Conservation (phyloP, 2,888 invertebrate genomes). For the Colletes collaris region DNA sequence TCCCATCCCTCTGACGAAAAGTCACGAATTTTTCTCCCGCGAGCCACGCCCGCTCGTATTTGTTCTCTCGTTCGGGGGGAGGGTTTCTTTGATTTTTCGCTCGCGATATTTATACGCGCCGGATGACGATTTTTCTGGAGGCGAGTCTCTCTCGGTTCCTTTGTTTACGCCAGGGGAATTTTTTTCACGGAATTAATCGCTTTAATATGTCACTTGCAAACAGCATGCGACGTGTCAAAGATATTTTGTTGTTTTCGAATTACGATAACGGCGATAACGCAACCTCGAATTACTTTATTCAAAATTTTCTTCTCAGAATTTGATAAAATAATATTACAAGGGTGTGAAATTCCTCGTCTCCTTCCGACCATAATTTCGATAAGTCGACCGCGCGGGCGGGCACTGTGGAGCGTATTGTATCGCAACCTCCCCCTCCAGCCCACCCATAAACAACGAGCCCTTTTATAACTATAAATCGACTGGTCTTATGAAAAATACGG, state of each 20-base stretch:
- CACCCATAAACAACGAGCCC: slow-evolving; percentile 65
- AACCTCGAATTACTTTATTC: too few species aligned
- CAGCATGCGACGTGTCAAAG: too few species aligned
- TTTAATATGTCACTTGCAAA: too few species aligned
- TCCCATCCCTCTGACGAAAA: slow-evolving; percentile 32
- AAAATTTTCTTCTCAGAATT: too few species aligned
- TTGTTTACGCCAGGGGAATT: not conserved
- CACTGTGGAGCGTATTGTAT: slow-evolving; percentile 23
- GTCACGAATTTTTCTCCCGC: slow-evolving; percentile 39
- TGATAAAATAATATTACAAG: not conserved
- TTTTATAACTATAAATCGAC: slow-evolving; percentile 59
- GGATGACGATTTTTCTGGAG: slow-evolving; percentile 19
- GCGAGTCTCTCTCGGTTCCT: not conserved
- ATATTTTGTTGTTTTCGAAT: too few species aligned
- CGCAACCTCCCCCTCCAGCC: slow-evolving; percentile 6
- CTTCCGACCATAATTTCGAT: slow-evolving; percentile 47
- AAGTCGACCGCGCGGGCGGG: slow-evolving; percentile 37
- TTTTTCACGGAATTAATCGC: slow-evolving; percentile 1
- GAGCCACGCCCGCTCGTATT: not conserved
- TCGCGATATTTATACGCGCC: slow-evolving; percentile 33
- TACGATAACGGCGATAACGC: too few species aligned
- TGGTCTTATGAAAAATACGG: slow-evolving; percentile 32
- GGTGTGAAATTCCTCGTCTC: not conserved
- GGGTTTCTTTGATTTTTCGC: slow-evolving; percentile 25
- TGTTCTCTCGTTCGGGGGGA: not conserved